Conservation (phyloP, 2,113 vertebrate genomes). For the Sus scrofa region T2T-Sscrofa CM000815.6:104493501-104494000, state of each 20-base stretch:
- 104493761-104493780: conserved; percentile 61
- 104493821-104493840: conserved; percentile 32
- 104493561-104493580: conserved; percentile 48
- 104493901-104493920: background rate
- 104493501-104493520: conserved; percentile 21
- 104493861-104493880: conserved; percentile 57
- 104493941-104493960: background rate
- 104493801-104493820: background rate
- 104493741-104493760: conserved; percentile 54
- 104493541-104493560: conserved; percentile 39
- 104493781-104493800: conserved; percentile 58
- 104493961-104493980: background rate
- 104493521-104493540: background rate
- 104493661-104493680: conserved; percentile 25
- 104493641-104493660: background rate
- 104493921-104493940: background rate
- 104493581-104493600: background rate
- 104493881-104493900: conserved; percentile 67
- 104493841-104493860: background rate
- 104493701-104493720: conserved; percentile 52
- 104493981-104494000: conserved; percentile 9
- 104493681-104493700: conserved; percentile 33
- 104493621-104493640: conserved; percentile 6
- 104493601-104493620: background rate
- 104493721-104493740: background rate